These are phyloP conservation scores for Phoronis australis DNA, from an alignment of 2,888 invertebrate genomes.

Conservation along the genomic window DNA sequence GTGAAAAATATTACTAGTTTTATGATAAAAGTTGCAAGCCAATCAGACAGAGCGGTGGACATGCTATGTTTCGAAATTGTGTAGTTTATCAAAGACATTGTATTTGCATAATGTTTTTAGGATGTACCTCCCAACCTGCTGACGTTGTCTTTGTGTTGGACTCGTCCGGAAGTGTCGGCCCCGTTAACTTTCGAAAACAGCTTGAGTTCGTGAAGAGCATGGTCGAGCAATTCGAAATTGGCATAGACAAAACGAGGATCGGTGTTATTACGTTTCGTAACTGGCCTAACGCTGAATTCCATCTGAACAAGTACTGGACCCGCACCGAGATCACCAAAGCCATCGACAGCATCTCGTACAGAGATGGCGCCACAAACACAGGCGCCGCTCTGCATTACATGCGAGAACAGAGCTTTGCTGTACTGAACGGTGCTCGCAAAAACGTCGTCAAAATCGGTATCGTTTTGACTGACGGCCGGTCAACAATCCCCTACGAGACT, in stretches of 20 bases:
- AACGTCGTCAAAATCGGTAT: no score
- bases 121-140: no score
- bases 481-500: no score
- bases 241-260: conserved; percentile 26
- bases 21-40: no score
- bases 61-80: no score
- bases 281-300: conserved; percentile 32
- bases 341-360: conserved; percentile 30
- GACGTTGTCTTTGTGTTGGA: conserved; percentile 42
- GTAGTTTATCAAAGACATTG: no score
- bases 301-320: conserved; percentile 28
- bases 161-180: conserved; percentile 37
- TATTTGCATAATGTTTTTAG: no score
- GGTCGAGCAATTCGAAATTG: conserved; percentile 28
- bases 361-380: conserved; percentile 38
- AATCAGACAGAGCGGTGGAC: no score
- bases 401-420: no score
- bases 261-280: conserved; percentile 30
- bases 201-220: conserved; percentile 31
- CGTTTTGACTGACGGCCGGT: no score
- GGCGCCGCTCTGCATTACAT: conserved; percentile 27
- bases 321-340: conserved; percentile 23
- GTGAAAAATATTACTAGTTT: no score
- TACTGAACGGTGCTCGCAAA: no score
- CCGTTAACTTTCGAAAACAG: conserved; percentile 30